Conservation (phyloP, 2,797 vertebrate species). For the Spondyliosoma cantharus region DNA sequence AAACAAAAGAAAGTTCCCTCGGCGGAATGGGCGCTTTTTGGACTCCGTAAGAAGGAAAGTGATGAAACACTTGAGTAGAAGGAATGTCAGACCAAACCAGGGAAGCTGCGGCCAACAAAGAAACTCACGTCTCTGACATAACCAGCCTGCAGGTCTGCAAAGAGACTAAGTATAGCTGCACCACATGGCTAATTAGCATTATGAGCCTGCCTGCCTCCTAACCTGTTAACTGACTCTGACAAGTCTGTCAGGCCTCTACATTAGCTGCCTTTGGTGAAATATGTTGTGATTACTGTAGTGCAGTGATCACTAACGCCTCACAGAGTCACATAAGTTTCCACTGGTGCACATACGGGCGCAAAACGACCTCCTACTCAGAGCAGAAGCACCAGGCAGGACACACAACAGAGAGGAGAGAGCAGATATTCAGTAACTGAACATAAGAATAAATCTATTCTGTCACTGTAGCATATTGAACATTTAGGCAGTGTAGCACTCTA, state of each 20-base stretch:
- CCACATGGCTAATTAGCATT: constrained; percentile 77
- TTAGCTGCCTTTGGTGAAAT: constrained; percentile 52
- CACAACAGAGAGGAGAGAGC: constrained; percentile 18
- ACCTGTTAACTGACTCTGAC: constrained; percentile 61
- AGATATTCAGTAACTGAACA: constrained; percentile 19
- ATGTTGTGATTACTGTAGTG: constrained; percentile 27
- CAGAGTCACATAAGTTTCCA: constrained; percentile 36
- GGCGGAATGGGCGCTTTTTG: constrained; percentile 59
- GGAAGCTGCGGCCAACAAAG: constrained; percentile 50
- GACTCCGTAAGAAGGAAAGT: constrained; percentile 58
- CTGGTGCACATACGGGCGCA: constrained; percentile 27
- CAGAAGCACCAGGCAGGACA: constrained; percentile 12
- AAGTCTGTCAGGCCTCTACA: constrained; percentile 43
- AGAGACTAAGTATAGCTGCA: constrained; percentile 14
- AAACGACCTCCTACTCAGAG: constrained; percentile 21
- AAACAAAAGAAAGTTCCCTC: constrained; percentile 71
- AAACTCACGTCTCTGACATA: constrained; percentile 36
- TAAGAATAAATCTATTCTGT: constrained; percentile 35
- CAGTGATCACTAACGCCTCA: constrained; percentile 39
- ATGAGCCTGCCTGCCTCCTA: constrained; percentile 54
- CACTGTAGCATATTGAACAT: constrained; percentile 59
- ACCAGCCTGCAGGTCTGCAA: constrained; percentile 35
- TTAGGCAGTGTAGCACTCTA: constrained; percentile 35
- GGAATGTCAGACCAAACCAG: constrained; percentile 62
- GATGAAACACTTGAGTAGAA: constrained; percentile 73